These are phyloP conservation scores for Chondrilla cf. caribensis DNA, from an alignment of 37 sponge, comb jelly and placozoan species.

Conservation along the genomic window DNA sequence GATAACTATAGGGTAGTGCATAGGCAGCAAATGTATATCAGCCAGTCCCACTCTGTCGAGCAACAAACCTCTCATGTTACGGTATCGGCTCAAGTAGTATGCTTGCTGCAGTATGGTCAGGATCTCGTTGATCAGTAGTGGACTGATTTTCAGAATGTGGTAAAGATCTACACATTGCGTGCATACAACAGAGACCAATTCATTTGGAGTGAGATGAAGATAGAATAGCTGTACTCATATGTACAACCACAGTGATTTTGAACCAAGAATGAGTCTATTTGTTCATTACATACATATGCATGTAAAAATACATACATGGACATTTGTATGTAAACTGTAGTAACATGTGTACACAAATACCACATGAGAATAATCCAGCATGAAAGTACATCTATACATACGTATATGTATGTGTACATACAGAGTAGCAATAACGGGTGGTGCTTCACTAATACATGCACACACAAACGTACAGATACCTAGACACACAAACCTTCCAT, in stretches of 20 bases:
- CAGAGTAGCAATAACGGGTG: too few species aligned
- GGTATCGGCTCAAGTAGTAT: constrained; percentile 16
- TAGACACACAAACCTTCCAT: constrained; percentile 26
- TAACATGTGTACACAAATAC: not conserved
- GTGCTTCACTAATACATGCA: not conserved
- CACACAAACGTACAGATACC: not conserved
- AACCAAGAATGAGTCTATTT: too few species aligned
- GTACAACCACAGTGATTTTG: too few species aligned
- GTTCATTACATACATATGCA: too few species aligned
- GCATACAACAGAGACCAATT: too few species aligned
- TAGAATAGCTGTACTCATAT: not conserved
- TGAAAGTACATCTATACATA: not conserved
- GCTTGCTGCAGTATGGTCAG: constrained; percentile 48
- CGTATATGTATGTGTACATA: not conserved
- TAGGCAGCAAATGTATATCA: too few species aligned
- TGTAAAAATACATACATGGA: not conserved
- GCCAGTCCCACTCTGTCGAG: too few species aligned
- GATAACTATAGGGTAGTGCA: too few species aligned
- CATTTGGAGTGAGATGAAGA: too few species aligned
- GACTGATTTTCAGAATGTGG: constrained; percentile 57
- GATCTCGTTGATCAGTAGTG: constrained; percentile 70
- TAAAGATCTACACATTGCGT: constrained; percentile 15
- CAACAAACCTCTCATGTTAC: not conserved
- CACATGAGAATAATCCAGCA: not conserved
- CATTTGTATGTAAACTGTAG: not conserved